Percentiles rank a stretch among this genome's conserved stretches.
phyloP scores from a whole-genome alignment of 2,113 vertebrate genomes.

The Addax nasomaculatus region DNA sequence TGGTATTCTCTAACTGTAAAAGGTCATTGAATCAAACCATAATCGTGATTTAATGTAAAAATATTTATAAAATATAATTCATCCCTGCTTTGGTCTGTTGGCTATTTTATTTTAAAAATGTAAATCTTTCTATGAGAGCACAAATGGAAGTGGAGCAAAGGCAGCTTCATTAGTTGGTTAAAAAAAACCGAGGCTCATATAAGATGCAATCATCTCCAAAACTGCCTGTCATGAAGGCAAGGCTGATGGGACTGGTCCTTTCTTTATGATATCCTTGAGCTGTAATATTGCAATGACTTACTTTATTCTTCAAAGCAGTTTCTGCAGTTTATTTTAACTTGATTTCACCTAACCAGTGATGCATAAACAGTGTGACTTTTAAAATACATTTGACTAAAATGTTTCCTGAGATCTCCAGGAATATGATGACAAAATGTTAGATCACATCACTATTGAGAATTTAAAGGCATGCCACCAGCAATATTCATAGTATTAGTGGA shows the following conservation, averaged over 20 bases:
- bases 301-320: background rate
- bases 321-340: constrained; percentile 22
- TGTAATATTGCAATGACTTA: background rate
- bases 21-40: background rate
- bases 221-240: background rate
- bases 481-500: background rate
- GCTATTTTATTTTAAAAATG: background rate
- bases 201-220: background rate
- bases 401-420: background rate
- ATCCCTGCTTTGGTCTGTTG: background rate
- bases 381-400: background rate
- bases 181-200: background rate
- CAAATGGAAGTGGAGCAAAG: background rate
- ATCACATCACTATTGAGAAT: background rate
- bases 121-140: background rate
- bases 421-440: background rate
- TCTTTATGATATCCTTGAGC: background rate
- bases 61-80: background rate
- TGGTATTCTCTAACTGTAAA: background rate
- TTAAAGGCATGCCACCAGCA: background rate
- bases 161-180: background rate
- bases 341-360: background rate
- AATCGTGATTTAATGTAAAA: background rate
- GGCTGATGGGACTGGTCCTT: background rate
- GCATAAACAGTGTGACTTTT: background rate